Base-by-base conservation (phyloP, 2,113 vertebrate genomes). In the Albula glossodonta region DNA sequence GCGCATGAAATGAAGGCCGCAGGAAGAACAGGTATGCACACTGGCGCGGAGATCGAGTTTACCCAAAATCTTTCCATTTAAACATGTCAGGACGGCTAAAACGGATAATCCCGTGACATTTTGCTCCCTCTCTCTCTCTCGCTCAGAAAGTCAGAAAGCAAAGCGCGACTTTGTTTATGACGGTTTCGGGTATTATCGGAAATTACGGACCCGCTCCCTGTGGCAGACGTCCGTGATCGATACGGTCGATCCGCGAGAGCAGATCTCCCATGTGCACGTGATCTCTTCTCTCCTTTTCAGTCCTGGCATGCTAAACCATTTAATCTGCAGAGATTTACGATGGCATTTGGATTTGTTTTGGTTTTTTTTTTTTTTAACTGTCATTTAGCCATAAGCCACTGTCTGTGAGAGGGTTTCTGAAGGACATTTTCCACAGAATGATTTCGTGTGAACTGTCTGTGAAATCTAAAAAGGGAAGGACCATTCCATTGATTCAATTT, bases 401-500 rank as follows among this genome's bases (percentile, higher is more conserved):
- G 52, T 81, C 77, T 50, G 8, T 52, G 13, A 77, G 79, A 41
- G 84, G 66, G 48, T 87, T 84, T 83, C 78, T 86, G 82, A 89
- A 84, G 86, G 86, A 78, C 82, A 78, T 63, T 79, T 74, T 79
- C 86, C 88, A 86, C 41, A 19, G 22, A 80, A 74, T 31, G 22
- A 81, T 82, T 87, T 87, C 81, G 78, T 63, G 83, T 3, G 78
- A 60, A 2, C 52, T 41, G 79, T 80, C 82, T 63, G 84, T 82
- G 85, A 51, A 82, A 80, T 87, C 77, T 74, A 66, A 3, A 25
- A 31, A 57, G 81, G 80, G 66, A 80, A 22, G 80, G 84, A 83
- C 81, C 57, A 86, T 66, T 87, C 84, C 77, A 84, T 84, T 87
- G 80, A 83, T 85, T 87, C 77, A 25, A 80, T 84, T 85, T 66